These are phyloP conservation scores for Regulus satrapa DNA, from an alignment of 2,113 vertebrate species.

Conservation along the genomic window DNA sequence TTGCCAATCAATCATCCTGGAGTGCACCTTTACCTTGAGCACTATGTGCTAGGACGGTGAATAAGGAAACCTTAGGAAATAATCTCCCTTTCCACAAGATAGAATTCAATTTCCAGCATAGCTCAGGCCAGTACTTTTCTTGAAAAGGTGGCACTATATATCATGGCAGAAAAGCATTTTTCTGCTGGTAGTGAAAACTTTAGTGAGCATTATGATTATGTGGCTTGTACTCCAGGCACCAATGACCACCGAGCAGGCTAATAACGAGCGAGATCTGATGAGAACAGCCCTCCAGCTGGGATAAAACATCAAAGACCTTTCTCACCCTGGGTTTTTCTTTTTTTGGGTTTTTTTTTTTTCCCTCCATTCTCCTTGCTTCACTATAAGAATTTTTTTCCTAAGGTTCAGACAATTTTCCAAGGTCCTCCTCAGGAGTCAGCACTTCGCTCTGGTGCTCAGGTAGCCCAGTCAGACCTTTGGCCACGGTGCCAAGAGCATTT, in stretches of 20 bases:
- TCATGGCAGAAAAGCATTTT: conserved; percentile 15
- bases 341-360: neutral
- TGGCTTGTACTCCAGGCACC: conserved; percentile 38
- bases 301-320: neutral
- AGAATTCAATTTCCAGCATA: conserved; percentile 51
- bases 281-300: conserved; percentile 12
- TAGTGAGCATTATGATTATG: conserved; percentile 45
- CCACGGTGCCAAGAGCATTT: neutral
- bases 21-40: conserved; percentile 57
- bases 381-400: neutral
- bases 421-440: neutral
- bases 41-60: neutral
- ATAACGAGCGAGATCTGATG: neutral
- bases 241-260: neutral
- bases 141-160: conserved; percentile 35
- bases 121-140: conserved; percentile 24
- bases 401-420: neutral
- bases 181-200: conserved; percentile 36
- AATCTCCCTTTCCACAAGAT: conserved; percentile 52
- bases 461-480: neutral
- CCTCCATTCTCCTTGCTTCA: neutral
- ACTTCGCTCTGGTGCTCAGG: neutral
- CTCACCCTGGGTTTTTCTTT: neutral
- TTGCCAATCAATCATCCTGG: conserved; percentile 35
- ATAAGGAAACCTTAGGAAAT: conserved; percentile 50